phyloP scores from a whole-genome alignment of 2,797 vertebrate species.

The Phaenicophaeus curvirostris region DNA sequence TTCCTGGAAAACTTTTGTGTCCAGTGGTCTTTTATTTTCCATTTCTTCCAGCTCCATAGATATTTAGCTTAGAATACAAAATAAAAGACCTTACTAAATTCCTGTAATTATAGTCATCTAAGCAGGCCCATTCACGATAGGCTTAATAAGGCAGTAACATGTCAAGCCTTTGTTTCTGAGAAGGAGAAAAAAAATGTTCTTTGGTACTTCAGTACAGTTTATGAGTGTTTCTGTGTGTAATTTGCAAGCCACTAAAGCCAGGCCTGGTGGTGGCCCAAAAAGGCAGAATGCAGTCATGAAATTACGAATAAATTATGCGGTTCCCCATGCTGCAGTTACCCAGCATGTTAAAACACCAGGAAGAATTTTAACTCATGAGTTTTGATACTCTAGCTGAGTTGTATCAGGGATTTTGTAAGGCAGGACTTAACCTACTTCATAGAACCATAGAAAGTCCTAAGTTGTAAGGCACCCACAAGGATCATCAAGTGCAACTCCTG shows the following conservation, averaged over 20 bases:
- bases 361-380: background rate
- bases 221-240: background rate
- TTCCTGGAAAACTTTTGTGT: background rate
- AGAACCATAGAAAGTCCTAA: too few relatives aligned
- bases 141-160: background rate
- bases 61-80: conserved; percentile 3
- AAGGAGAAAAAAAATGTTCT: background rate
- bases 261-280: background rate
- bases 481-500: too few relatives aligned
- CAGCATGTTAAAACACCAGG: background rate
- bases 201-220: background rate
- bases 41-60: background rate
- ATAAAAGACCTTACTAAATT: conserved; percentile 5
- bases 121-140: background rate
- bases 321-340: background rate
- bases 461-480: too few relatives aligned
- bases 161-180: conserved; percentile 31
- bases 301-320: conserved; percentile 11
- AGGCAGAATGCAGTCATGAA: background rate
- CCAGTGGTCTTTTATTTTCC: background rate
- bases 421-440: background rate
- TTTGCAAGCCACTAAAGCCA: conserved; percentile 32
- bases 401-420: background rate
- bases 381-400: background rate
- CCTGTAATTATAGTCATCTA: conserved; percentile 20